A percentile compares a stretch with the other conserved stretches of the same genome.
These are phyloP conservation scores for Leucoraja ocellata DNA, from an alignment of 2,797 vertebrate species.

Conservation along the genomic window DNA sequence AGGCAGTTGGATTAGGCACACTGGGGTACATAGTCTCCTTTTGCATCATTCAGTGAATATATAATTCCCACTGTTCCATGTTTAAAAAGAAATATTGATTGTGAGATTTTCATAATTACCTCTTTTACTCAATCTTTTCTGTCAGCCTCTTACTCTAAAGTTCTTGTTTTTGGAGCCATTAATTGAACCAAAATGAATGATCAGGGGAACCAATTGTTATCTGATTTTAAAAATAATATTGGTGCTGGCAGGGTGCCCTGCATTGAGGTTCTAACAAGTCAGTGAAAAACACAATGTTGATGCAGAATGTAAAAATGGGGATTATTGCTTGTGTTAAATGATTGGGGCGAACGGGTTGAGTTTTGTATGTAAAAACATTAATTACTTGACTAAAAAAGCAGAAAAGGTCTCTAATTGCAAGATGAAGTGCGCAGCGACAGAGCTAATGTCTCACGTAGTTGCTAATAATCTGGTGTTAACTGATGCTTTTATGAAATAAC, in stretches of 20 bases:
- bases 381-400: background rate
- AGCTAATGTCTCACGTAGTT: background rate
- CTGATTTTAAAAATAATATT: conserved; percentile 57
- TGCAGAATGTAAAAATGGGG: background rate
- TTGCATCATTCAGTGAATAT: background rate
- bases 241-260: conserved; percentile 41
- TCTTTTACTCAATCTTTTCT: background rate
- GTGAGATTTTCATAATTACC: background rate
- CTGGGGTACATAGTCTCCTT: background rate
- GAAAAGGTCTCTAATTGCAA: conserved; percentile 12
- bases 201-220: conserved; percentile 60
- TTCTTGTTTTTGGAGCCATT: conserved; percentile 20
- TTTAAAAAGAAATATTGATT: background rate
- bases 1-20: background rate
- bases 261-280: conserved; percentile 47
- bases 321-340: background rate
- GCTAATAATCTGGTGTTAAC: background rate
- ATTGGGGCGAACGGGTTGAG: too few relatives aligned
- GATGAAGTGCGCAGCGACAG: background rate
- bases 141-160: background rate
- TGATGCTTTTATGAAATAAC: conserved; percentile 12
- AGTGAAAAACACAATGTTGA: conserved; percentile 64
- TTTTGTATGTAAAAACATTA: background rate
- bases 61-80: background rate
- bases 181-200: conserved; percentile 43